Percentiles rank a stretch among this genome's conserved stretches.
phyloP scores from a whole-genome alignment of 1,140 invertebrate species.

The Trinorchestia longiramus region DNA sequence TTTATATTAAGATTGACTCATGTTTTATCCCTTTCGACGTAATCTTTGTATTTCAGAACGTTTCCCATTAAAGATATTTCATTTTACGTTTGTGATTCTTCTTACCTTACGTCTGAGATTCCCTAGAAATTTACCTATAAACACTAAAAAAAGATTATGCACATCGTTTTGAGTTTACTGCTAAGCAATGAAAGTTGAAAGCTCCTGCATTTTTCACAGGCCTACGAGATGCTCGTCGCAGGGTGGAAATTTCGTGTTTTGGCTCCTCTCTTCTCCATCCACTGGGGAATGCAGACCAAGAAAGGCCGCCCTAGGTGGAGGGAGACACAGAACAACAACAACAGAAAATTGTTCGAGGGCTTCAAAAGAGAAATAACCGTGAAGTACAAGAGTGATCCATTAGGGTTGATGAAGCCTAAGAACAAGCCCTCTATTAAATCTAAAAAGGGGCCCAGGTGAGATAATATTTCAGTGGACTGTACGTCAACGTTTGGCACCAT shows the following conservation, averaged over 20 bases:
- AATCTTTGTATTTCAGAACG: no score
- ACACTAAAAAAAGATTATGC: neutral
- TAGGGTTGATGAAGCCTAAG: constrained; percentile 63
- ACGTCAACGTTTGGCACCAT: neutral
- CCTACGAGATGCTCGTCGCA: constrained; percentile 93
- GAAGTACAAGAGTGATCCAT: constrained; percentile 62
- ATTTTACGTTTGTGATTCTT: neutral
- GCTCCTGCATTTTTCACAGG: constrained; percentile 74
- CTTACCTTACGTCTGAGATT: neutral
- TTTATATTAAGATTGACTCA: no score
- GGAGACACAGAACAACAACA: constrained; percentile 85
- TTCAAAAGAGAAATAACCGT: constrained; percentile 86
- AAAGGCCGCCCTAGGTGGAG: constrained; percentile 83
- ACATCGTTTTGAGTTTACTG: neutral
- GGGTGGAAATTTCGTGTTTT: constrained; percentile 91
- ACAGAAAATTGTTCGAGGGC: constrained; percentile 83
- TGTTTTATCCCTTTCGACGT: no score
- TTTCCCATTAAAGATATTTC: neutral
- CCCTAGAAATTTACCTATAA: neutral
- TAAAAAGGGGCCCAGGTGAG: neutral
- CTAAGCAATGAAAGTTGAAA: neutral
- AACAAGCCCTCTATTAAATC: constrained; percentile 21
- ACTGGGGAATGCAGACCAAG: constrained; percentile 81
- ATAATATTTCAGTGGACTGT: neutral
- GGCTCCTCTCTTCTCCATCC: constrained; percentile 89